Evolutionary conservation across 2,113 vertebrate species (phyloP), one percentile per base, ranked within the genome.

Genomic region (Scytalopus superciliaris): DNA sequence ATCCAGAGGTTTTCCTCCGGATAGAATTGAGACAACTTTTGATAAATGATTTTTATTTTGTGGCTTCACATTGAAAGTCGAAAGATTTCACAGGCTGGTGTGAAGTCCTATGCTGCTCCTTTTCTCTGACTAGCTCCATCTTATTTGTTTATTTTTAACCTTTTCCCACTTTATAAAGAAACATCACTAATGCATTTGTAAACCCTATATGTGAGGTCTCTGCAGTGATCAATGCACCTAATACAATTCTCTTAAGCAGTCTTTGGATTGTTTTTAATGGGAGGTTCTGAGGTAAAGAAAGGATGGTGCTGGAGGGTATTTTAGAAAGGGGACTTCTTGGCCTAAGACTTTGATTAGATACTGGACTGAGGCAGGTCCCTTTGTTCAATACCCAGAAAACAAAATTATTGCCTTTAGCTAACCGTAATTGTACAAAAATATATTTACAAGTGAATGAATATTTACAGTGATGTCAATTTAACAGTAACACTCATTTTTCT

Each of bases 381-480:
- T 78, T 80, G 30, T 81, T 28, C 59, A 87, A 40, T 77, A 91
- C 16, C 3, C 17, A 45, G 62, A 79, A 93, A 94, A 84, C 3
- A 74, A 42, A 62, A 8, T 64, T 82, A 67, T 40, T 75, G 31
- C 50, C 56, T 88, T 92, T 87, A 89, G 66, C 62, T 94, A 89
- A 53, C 7, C 55, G 16, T 76, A 87, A 69, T 62, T 57, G 70
- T 50, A 75, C 40, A 74, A 86, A 94, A 93, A 86, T 40, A 0
- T 74, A 75, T 63, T 82, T 93, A 72, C 52, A 78, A 77, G 12
- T 69, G 60, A 94, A 90, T 86, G 27, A 78, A 85, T 93, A 84
- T 93, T 90, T 95, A 81, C 80, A 90, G 40, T 25, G 7, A 92
- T 78, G 52, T n/a, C 68, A 93, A 37, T 93, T 90, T 79, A 84